Percentiles rank a stretch among this genome's conserved stretches.
phyloP scores from a whole-genome alignment of 2,888 invertebrate species.

The Morpho achilles region DNA sequence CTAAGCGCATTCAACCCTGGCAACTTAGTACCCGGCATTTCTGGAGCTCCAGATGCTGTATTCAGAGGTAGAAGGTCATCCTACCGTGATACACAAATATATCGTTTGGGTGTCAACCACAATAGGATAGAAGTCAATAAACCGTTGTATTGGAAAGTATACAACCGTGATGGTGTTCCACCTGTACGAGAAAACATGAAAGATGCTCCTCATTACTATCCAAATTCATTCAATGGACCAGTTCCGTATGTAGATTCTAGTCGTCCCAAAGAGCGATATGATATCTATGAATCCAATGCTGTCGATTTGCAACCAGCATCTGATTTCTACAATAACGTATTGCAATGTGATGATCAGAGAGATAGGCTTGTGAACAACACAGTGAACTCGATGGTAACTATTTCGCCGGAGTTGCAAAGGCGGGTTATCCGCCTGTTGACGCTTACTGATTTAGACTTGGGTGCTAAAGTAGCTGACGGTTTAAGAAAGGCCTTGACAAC shows the following conservation, averaged over 20 bases:
- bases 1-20: slow-evolving; percentile 48
- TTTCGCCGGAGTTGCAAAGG: not conserved
- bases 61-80: slow-evolving; percentile 47
- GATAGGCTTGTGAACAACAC: not conserved
- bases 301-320: not conserved
- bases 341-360: not conserved
- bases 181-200: not conserved
- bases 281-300: not conserved
- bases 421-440: not conserved
- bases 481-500: not conserved
- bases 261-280: not conserved
- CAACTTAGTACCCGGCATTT: slow-evolving; percentile 59
- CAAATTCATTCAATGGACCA: not conserved
- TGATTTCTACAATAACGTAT: not conserved
- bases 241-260: not conserved
- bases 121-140: not conserved
- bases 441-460: not conserved
- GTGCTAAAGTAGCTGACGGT: not conserved
- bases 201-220: not conserved
- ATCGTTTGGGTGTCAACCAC: not conserved
- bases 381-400: not conserved
- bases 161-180: not conserved
- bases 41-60: slow-evolving; percentile 48
- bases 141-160: not conserved
- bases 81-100: slow-evolving; percentile 47